phyloP scores from a whole-genome alignment of 2,888 invertebrate species.

The Thymelicus lineola region DNA sequence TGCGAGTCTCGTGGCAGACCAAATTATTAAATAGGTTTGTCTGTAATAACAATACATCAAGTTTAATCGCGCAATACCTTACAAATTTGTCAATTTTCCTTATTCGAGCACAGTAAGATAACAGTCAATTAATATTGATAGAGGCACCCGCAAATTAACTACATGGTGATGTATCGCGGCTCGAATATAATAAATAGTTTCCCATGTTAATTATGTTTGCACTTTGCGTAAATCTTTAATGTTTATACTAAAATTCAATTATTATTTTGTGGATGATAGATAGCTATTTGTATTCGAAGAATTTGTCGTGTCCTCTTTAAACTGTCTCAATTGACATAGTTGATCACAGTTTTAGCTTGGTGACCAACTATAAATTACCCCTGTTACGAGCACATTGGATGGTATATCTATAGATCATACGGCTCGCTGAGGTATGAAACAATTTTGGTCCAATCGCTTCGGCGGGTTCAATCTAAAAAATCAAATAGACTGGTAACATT shows the following conservation, averaged over 20 bases:
- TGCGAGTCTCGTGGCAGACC: neutral
- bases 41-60: neutral
- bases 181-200: conserved; percentile 17
- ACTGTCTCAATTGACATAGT: no score
- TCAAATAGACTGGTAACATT: neutral
- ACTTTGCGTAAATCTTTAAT: conserved; percentile 9
- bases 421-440: neutral
- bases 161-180: conserved; percentile 13
- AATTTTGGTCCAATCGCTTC: neutral
- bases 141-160: conserved; percentile 27
- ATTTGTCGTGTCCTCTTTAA: no score
- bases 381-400: no score
- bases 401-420: no score
- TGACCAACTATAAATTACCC: no score
- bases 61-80: neutral
- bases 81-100: conserved; percentile 26
- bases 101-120: conserved; percentile 7
- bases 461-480: neutral
- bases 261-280: no score
- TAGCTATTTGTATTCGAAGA: no score
- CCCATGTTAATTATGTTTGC: neutral
- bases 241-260: neutral
- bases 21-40: neutral
- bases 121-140: conserved; percentile 33
- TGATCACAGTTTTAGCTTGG: no score